Evolutionary conservation across 2,797 vertebrate genomes (phyloP), one percentile per base, ranked within the genome.

Genomic region (Acanthurus lineatus): DNA sequence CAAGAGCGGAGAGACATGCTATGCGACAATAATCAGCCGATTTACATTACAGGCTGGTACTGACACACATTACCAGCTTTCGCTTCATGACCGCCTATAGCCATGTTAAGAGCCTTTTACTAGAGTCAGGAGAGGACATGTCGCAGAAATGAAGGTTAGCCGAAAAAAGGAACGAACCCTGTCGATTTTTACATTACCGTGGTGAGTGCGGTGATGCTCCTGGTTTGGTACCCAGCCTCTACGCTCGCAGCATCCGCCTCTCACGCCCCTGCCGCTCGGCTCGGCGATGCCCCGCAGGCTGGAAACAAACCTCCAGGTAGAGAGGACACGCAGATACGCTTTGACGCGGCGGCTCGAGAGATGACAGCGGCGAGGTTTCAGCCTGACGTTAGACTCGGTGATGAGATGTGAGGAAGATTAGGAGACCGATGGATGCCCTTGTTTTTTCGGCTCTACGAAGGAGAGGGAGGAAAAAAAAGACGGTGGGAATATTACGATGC

Each of bases 241-340:
- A 89, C 80, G 85, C 90, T 86, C 93, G 91, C 93, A 93, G 93
- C 94, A 95, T 94, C 95, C 92, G 93, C 93, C 92, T 88, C 90
- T 91, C 94, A 89, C 94, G 89, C 91, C 89, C 85, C 87, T 90
- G 89, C 91, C 87, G 83, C 82, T 60, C 83, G 6, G 19, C 69
- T 73, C 70, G 69, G 69, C 76, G 38, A 79, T 60, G 69, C 78
- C 66, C 74, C 77, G 53, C 79, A 59, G 83, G 59, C 79, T 68
- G 67, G 38, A 59, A 71, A 69, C 68, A 65, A 38, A 83, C 74
- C 84, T 84, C 81, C 84, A 73, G 86, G 72, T 76, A 47, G 51
- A 42, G 47, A 58, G 70, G 67, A 73, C 15, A 64, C 58, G 32
- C 66, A 10, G 32, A 16, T 0, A 5, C 22, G 17, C 28, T 32